Percentiles rank a stretch among this genome's conserved stretches.
Conservation (phyloP, 2,797 vertebrate genomes). For the Spinibarbus caldwelli region DNA sequence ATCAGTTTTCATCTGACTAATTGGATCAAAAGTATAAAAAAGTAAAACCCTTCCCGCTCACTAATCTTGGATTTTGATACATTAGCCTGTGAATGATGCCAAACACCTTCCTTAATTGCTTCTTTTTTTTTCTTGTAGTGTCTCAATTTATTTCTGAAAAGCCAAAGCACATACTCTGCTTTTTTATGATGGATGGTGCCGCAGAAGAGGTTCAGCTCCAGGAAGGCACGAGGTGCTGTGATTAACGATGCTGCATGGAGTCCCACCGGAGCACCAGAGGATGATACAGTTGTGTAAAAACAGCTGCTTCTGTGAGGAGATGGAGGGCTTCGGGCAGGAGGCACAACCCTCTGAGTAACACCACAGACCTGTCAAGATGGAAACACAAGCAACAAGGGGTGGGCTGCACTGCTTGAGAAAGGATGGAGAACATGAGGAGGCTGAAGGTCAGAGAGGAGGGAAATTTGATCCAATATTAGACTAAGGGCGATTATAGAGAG, state of each 20-base stretch:
- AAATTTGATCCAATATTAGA: conserved; percentile 18
- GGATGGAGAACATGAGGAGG: conserved; percentile 2
- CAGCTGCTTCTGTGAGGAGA: conserved; percentile 65
- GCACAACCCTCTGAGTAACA: conserved; percentile 39
- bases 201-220: conserved; percentile 72
- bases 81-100: conserved; percentile 73
- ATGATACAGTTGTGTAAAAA: conserved; percentile 74
- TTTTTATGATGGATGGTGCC: conserved; percentile 84
- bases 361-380: conserved; percentile 50
- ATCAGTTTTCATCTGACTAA: not conserved
- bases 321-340: conserved; percentile 52
- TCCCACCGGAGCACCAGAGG: conserved; percentile 78
- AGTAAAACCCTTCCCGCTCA: conserved; percentile 18
- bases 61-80: conserved; percentile 61
- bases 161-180: conserved; percentile 66
- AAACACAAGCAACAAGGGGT: conserved; percentile 23
- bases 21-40: conserved; percentile 35
- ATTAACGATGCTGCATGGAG: conserved; percentile 79
- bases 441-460: conserved; percentile 65
- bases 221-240: conserved; percentile 75
- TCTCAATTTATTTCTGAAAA: conserved; percentile 73
- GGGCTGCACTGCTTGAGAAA: conserved; percentile 2
- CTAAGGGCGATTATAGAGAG: not conserved
- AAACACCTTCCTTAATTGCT: conserved; percentile 71
- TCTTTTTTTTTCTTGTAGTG: conserved; percentile 63